Base-by-base conservation (phyloP, 2,888 invertebrate genomes). In the Neocrepidodera transversa region DNA sequence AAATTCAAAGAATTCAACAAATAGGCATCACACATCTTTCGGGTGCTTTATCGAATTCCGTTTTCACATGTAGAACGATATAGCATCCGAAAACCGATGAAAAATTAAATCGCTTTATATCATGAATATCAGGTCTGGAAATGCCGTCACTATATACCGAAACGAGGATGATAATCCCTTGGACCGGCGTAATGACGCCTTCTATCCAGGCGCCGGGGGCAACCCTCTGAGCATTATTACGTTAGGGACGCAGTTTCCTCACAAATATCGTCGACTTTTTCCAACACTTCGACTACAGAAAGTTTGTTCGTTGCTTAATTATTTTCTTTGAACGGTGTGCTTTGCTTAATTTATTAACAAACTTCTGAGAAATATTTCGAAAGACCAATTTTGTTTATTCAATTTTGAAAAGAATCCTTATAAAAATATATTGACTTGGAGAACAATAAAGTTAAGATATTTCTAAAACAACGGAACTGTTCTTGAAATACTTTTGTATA, bases 181-280 rank as follows among this genome's bases (percentile, higher is more conserved):
- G 77, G 77, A 78, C 77, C 76, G 78, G 79, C 78, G 77, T 77
- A 76, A 74, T 76, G 77, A 77, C 77, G 78, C 75, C 76, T 76
- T 71, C 75, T 73, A 72, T 73, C 75, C 75, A 73, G 78, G 74
- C 76, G 78, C 76, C 76, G 73, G 72, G 76, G 76, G 77, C 43
- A 32, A 20, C 42, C 43, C 43, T 18, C 10, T 20, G 20, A 53
- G 43, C 43, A 45, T 40, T 52, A 52, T 40, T 30, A 42, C 52
- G 28, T 52, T 52, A 42, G 52, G 52, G 52, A 52, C 42, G 42
- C 30, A 18, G 43, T 53, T 53, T 53, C 32, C 43, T 43, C 35
- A 7, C 53, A 53, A 20, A 49, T 53, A 53, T 8, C 17, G 43
- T 35, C 32, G 30, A 53, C 17, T 53, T 45, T 52, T 53, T 45